Conservation (phyloP, 2,888 invertebrate species). For the Leucophenga montana region DNA sequence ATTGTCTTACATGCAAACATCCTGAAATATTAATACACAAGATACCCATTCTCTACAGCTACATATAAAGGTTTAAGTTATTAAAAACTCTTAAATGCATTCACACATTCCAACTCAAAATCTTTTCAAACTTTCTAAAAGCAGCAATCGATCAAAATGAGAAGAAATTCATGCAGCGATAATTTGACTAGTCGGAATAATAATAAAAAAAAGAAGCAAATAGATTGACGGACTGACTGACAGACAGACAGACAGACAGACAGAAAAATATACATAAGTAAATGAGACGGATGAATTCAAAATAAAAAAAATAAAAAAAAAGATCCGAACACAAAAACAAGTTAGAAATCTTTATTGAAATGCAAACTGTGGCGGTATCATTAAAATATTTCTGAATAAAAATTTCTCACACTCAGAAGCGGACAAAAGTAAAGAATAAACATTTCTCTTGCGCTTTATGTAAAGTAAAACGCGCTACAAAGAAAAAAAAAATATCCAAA, state of each 20-base stretch:
- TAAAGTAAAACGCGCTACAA: constrained; percentile 2
- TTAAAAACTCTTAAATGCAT: neutral
- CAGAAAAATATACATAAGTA: neutral
- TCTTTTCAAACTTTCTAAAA: constrained; percentile 14
- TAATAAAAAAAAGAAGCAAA: neutral
- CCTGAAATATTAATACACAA: neutral
- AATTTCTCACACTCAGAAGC: constrained; percentile 62
- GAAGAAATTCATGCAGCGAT: constrained; percentile 14
- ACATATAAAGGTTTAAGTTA: neutral
- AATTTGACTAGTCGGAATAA: constrained; percentile 17
- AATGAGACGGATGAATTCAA: neutral
- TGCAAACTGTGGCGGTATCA: constrained; percentile 53
- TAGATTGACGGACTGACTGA: neutral
- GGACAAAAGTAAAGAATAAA: constrained; percentile 31
- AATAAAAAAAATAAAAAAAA: constrained; percentile 25
- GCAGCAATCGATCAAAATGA: constrained; percentile 21
- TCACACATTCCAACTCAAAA: neutral
- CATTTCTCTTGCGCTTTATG: constrained; percentile 2
- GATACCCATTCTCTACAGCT: neutral
- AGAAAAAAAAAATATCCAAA: constrained; percentile 52
- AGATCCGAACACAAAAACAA: constrained; percentile 54
- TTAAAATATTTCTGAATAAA: constrained; percentile 64
- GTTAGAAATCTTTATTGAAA: constrained; percentile 55
- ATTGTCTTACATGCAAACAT: too few species aligned
- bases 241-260: constrained; percentile 14